These are phyloP conservation scores for Paracentrotus lividus DNA, from an alignment of 53 echinoderm and acorn worm genomes.

Conservation along the genomic window DNA sequence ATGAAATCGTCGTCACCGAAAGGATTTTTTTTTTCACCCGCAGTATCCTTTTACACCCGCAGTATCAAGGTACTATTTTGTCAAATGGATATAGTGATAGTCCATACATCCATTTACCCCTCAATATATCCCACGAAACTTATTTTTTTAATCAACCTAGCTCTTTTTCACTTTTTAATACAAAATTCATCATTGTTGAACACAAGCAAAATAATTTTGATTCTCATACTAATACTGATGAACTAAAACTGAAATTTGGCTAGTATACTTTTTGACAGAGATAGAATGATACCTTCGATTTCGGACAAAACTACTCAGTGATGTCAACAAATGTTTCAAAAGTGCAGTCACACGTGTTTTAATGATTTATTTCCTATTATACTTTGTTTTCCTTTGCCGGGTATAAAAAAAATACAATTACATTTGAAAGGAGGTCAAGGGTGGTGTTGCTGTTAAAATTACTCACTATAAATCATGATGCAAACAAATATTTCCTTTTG, in stretches of 20 bases:
- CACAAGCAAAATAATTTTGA: too few species aligned
- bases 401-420: background rate
- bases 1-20: too few species aligned
- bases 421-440: background rate
- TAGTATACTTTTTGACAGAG: background rate
- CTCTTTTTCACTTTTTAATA: too few species aligned
- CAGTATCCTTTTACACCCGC: background rate
- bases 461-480: background rate
- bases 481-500: background rate
- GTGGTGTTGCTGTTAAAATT: background rate
- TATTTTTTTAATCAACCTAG: too few species aligned
- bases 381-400: background rate
- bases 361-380: constrained; percentile 3
- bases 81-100: too few species aligned
- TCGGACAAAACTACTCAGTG: background rate
- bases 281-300: background rate
- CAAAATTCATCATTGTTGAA: too few species aligned
- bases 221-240: too few species aligned
- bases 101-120: too few species aligned
- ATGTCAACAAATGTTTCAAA: background rate
- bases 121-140: too few species aligned
- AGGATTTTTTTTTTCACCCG: background rate
- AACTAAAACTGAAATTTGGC: background rate
- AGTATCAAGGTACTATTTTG: too few species aligned
- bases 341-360: constrained; percentile 1